phyloP scores from a whole-genome alignment of 2,888 invertebrate genomes.

The Drosophila gaucha region DNA sequence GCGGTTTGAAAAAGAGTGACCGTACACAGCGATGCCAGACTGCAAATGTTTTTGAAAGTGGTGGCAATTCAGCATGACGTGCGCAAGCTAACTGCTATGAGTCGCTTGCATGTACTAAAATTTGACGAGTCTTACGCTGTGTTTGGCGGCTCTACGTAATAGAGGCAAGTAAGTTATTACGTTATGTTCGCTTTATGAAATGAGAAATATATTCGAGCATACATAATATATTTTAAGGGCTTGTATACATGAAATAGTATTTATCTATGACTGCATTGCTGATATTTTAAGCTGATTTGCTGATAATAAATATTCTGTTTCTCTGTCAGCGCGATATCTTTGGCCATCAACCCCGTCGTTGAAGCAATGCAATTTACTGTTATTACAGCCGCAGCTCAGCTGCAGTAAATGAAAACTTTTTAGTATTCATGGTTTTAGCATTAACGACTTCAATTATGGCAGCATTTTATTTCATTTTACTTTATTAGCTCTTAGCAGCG shows the following conservation, averaged over 20 bases:
- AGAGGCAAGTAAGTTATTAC: not conserved
- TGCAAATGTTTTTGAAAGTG: not conserved
- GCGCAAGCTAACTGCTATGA: slow-evolving; percentile 18
- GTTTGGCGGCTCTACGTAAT: slow-evolving; percentile 1
- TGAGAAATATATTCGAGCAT: not conserved
- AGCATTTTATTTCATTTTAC: slow-evolving; percentile 70
- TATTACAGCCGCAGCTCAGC: slow-evolving; percentile 44
- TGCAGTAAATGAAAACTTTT: slow-evolving; percentile 64
- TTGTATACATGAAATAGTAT: not conserved
- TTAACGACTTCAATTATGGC: slow-evolving; percentile 77
- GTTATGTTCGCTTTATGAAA: not conserved
- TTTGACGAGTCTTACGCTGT: slow-evolving; percentile 10
- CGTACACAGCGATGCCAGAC: not conserved
- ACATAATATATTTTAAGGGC: not conserved
- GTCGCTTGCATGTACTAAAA: slow-evolving; percentile 37
- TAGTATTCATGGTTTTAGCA: slow-evolving; percentile 77
- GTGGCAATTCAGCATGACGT: slow-evolving; percentile 2
- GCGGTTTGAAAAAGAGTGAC: slow-evolving; percentile 8
- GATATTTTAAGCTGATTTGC: not conserved
- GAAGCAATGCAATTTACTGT: slow-evolving; percentile 39
- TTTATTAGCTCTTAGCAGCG: slow-evolving; percentile 64
- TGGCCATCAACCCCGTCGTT: slow-evolving; percentile 7
- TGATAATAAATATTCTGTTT: not conserved
- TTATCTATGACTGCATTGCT: not conserved
- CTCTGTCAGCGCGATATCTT: not conserved